Percentiles rank a stretch among this genome's conserved stretches.
Conservation (phyloP, 2,113 vertebrate species). For the Phrynocephalus versicolor region DNA sequence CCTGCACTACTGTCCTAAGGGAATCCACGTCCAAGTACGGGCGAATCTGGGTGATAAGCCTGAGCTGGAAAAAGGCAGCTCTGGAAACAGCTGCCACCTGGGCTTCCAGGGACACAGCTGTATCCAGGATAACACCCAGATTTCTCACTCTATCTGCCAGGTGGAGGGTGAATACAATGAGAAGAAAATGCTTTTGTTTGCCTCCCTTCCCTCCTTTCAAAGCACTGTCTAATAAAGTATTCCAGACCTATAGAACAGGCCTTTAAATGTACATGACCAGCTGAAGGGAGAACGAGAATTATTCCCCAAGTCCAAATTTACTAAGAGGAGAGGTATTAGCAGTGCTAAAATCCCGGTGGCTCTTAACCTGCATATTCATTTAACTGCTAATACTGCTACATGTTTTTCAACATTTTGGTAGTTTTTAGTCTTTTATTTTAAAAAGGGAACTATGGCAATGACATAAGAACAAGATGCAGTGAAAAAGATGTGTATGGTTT, state of each 20-base stretch:
- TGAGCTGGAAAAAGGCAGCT: no score
- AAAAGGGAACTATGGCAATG: background rate
- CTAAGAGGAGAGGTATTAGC: background rate
- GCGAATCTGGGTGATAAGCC: no score
- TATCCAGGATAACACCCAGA: no score
- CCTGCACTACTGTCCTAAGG: no score
- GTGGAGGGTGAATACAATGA: no score
- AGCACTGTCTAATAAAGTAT: background rate
- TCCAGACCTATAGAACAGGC: background rate
- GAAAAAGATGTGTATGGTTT: background rate
- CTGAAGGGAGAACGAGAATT: background rate
- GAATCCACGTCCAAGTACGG: no score
- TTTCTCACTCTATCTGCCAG: no score
- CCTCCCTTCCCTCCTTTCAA: background rate
- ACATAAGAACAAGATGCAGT: background rate
- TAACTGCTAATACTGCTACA: background rate
- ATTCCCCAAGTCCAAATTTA: background rate
- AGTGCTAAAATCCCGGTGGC: background rate
- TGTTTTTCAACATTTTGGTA: background rate
- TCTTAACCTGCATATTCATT: background rate
- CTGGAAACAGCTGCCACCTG: no score
- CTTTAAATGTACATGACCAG: background rate
- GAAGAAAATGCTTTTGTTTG: background rate
- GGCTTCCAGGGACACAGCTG: no score
- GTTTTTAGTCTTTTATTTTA: background rate